These are phyloP conservation scores for Dinocampus coccinellae DNA, from an alignment of 2,888 invertebrate species.

Conservation along the genomic window DNA sequence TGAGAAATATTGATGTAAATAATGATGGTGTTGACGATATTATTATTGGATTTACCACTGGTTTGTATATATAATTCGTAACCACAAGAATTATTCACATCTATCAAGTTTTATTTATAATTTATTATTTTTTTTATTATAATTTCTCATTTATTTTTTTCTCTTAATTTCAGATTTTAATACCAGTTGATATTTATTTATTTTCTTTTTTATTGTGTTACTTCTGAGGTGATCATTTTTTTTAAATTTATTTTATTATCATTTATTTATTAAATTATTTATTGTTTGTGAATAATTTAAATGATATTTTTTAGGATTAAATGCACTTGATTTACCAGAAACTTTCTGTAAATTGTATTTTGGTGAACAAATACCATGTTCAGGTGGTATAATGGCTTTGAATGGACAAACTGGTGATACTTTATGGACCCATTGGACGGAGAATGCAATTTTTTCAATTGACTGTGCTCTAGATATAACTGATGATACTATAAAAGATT, in stretches of 20 bases:
- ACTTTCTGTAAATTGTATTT: constrained; percentile 78
- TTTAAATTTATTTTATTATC: constrained; percentile 38
- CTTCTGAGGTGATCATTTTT: constrained; percentile 47
- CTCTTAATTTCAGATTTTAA: constrained; percentile 40
- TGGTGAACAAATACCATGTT: constrained; percentile 76
- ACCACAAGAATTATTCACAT: constrained; percentile 2
- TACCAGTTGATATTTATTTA: constrained; percentile 20
- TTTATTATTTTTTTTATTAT: constrained; percentile 23
- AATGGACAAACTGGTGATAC: constrained; percentile 79
- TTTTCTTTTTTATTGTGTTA: constrained; percentile 32
- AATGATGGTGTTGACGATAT: constrained; percentile 80
- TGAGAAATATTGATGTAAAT: constrained; percentile 80
- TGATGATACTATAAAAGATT: constrained; percentile 78
- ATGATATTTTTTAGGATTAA: constrained; percentile 52
- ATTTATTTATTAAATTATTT: background rate
- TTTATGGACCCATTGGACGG: constrained; percentile 82
- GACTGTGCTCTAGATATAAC: constrained; percentile 81
- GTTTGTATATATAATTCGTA: constrained; percentile 62
- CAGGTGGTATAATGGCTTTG: constrained; percentile 83
- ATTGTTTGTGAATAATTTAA: background rate
- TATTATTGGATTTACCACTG: constrained; percentile 83
- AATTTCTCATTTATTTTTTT: constrained; percentile 30
- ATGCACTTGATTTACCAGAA: constrained; percentile 68
- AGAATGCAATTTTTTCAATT: constrained; percentile 80
- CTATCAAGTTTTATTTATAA: constrained; percentile 28